phyloP scores from a whole-genome alignment of 2,888 invertebrate genomes.

The Leucophenga maculata region DNA sequence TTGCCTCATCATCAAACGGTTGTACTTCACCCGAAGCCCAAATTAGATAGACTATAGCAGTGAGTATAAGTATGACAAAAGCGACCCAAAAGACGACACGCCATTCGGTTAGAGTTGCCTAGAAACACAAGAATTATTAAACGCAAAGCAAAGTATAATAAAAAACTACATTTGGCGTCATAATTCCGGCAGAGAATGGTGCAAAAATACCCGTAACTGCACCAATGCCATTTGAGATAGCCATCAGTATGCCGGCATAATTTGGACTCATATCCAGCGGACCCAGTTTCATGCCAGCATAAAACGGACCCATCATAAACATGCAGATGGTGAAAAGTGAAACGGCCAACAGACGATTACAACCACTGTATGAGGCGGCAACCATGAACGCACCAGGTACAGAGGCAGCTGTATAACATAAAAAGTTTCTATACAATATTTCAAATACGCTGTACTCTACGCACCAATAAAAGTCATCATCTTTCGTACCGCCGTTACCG shows the following conservation, averaged over 20 bases:
- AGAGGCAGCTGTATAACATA: not conserved
- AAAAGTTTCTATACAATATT: not conserved
- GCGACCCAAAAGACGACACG: slow-evolving; percentile 86
- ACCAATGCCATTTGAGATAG: slow-evolving; percentile 89
- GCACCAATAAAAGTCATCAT: slow-evolving; percentile 86
- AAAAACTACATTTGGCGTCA: slow-evolving; percentile 78
- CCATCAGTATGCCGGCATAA: slow-evolving; percentile 90
- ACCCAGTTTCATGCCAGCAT: slow-evolving; percentile 82
- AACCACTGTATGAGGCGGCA: slow-evolving; percentile 86
- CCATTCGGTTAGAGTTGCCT: slow-evolving; percentile 81
- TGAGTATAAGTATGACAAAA: slow-evolving; percentile 77
- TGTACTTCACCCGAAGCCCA: slow-evolving; percentile 83
- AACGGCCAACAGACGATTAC: slow-evolving; percentile 82
- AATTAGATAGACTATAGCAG: slow-evolving; percentile 79
- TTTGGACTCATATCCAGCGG: slow-evolving; percentile 90
- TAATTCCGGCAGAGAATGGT: slow-evolving; percentile 85
- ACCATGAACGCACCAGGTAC: slow-evolving; percentile 85
- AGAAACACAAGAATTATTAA: slow-evolving; percentile 29
- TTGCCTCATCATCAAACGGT: slow-evolving; percentile 77
- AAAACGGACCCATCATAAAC: slow-evolving; percentile 88
- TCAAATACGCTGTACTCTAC: slow-evolving; percentile 42
- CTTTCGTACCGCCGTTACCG: slow-evolving; percentile 84
- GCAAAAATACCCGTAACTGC: slow-evolving; percentile 88
- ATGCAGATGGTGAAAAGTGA: slow-evolving; percentile 84
- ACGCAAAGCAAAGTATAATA: slow-evolving; percentile 55